These are phyloP conservation scores for Rhizoglyphus robini DNA, from an alignment of 1,140 invertebrate species.

Conservation along the genomic window DNA sequence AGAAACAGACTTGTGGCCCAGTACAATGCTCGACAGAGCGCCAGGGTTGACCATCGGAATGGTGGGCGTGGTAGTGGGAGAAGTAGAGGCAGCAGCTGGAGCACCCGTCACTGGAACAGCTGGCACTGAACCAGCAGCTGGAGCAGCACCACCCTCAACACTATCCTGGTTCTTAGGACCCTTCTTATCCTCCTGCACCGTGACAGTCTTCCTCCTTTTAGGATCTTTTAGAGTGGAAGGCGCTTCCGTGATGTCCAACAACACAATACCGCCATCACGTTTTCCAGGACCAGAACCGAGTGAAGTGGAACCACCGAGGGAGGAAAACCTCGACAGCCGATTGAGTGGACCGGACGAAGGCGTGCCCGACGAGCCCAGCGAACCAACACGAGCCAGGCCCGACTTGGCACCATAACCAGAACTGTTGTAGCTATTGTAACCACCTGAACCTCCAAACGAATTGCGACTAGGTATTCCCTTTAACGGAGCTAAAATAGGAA, in stretches of 20 bases:
- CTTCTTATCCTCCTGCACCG: constrained; percentile 66
- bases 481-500: constrained; percentile 55
- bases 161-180: constrained; percentile 43
- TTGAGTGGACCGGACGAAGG: constrained; percentile 27
- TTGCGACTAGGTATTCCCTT: constrained; percentile 75
- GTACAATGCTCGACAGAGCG: neutral
- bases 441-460: constrained; percentile 40
- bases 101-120: neutral
- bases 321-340: constrained; percentile 6
- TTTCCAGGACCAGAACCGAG: neutral
- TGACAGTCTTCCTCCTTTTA: constrained; percentile 46
- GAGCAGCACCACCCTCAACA: constrained; percentile 31
- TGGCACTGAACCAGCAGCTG: neutral
- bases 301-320: neutral
- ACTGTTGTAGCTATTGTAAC: constrained; percentile 35
- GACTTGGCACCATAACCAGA: constrained; percentile 42
- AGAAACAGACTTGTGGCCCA: neutral
- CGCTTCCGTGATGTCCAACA: constrained; percentile 83
- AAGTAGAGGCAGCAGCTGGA: neutral
- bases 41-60: neutral
- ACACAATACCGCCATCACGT: constrained; percentile 63
- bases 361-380: constrained; percentile 21
- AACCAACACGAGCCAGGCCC: neutral
- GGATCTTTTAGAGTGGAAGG: constrained; percentile 50
- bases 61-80: neutral